phyloP scores from a whole-genome alignment of 2,888 invertebrate genomes.

The Andrena bicolor region DNA sequence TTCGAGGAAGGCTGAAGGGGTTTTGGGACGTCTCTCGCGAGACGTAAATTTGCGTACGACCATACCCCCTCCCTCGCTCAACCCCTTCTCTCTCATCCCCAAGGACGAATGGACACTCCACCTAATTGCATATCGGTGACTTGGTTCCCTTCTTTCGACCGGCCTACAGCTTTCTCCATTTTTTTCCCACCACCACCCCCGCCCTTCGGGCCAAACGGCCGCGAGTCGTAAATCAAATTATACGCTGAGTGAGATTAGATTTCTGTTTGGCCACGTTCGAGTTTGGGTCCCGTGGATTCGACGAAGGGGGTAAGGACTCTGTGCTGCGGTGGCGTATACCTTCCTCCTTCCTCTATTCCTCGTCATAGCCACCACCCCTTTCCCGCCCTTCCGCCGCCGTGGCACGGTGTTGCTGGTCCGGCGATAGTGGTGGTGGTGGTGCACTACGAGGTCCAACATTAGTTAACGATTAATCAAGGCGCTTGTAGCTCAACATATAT shows the following conservation, averaged over 20 bases:
- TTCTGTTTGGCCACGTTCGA: constrained; percentile 80
- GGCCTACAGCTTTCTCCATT: background rate
- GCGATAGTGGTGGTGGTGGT: constrained; percentile 67
- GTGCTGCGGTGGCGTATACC: constrained; percentile 64
- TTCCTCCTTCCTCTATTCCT: constrained; percentile 67
- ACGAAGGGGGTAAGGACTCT: constrained; percentile 71
- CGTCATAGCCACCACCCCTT: constrained; percentile 64
- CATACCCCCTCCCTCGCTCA: constrained; percentile 20
- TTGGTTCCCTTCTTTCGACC: constrained; percentile 53
- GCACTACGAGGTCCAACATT: constrained; percentile 85
- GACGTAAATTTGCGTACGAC: constrained; percentile 77
- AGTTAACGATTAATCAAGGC: constrained; percentile 85
- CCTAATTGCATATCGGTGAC: constrained; percentile 77
- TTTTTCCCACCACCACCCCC: constrained; percentile 13
- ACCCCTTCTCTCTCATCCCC: constrained; percentile 46
- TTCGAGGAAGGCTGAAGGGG: constrained; percentile 70
- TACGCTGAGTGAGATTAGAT: constrained; percentile 83
- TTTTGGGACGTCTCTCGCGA: constrained; percentile 72
- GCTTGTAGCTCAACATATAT: constrained; percentile 85
- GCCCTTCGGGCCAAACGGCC: constrained; percentile 48
- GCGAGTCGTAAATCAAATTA: constrained; percentile 83
- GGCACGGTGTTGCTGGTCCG: constrained; percentile 53
- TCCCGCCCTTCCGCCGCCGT: constrained; percentile 35
- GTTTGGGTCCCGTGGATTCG: constrained; percentile 71
- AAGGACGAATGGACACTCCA: constrained; percentile 73